phyloP scores from a whole-genome alignment of 2,797 vertebrate species.

The Hozukius guyotensis region DNA sequence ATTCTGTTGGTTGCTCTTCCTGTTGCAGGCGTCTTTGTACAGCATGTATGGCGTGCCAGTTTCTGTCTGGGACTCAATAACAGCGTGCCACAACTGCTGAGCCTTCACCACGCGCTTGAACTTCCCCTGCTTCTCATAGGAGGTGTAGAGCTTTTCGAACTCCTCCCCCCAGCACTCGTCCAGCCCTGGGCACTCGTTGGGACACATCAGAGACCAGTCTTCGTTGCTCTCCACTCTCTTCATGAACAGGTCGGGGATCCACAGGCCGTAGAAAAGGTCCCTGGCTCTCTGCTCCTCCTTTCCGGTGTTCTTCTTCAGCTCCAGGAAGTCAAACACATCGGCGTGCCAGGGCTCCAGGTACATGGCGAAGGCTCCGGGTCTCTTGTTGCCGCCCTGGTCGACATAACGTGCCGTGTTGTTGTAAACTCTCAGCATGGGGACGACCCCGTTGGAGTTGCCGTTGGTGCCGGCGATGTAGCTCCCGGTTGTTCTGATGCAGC shows the following conservation, averaged over 20 bases:
- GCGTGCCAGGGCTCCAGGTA: conserved; percentile 98
- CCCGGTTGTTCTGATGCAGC: conserved; percentile 95
- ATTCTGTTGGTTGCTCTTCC: conserved; percentile 98
- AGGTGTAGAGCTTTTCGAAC: conserved; percentile 94
- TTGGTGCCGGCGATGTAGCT: conserved; percentile 99
- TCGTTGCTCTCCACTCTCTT: conserved; percentile 94
- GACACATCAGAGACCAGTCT: conserved; percentile 99
- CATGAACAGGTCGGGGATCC: conserved; percentile 99
- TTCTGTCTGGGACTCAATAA: conserved; percentile 98
- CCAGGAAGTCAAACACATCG: conserved; percentile 96
- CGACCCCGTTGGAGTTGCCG: conserved; percentile 96
- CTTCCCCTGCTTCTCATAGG: conserved; percentile 90
- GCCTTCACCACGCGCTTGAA: conserved; percentile 92
- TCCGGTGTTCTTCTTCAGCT: conserved; percentile 98
- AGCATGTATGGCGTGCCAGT: conserved; percentile 98
- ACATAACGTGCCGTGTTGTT: conserved; percentile 98
- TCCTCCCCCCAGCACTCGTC: conserved; percentile 98
- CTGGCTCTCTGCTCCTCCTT: conserved; percentile 97
- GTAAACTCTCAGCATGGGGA: conserved; percentile 98
- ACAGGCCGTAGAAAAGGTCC: conserved; percentile 95
- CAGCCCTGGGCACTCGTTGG: conserved; percentile 92
- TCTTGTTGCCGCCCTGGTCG: conserved; percentile 98
- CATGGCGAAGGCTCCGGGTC: conserved; percentile 97
- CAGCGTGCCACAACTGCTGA: conserved; percentile 96
- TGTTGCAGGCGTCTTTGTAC: conserved; percentile 97